Evolutionary conservation across 2,113 vertebrate species (phyloP), one percentile per base, ranked within the genome.

Genomic region (Atherinomorus stipes): DNA sequence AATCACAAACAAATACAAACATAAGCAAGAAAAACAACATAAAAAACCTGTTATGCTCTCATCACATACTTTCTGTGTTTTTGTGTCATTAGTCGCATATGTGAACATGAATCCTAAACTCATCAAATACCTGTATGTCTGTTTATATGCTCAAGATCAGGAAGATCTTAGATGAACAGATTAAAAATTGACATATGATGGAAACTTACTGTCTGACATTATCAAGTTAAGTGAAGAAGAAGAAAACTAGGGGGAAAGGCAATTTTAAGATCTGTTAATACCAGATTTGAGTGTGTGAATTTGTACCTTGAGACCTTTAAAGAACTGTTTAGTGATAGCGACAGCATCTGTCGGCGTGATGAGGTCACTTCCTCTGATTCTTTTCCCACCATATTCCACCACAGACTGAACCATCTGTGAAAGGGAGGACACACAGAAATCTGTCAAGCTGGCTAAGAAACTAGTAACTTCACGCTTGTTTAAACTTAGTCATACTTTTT

Each of bases 281-380:
- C 8, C 42, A 63, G 26, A 50, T 74, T 40, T 63, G 21, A 60
- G 44, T 52, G 56, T 57, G n/a, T 52, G 61, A 19, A 4, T 18
- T 64, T 56, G n/a, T 91, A 98, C 98, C 95, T 98, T 98, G 26
- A 99, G 83, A 28, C 98, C 98, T 89, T 99, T 99, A 84, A 99
- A 97, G 84, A 99, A 99, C 90, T 98, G 97, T 21, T 99, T 99
- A 71, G 98, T 99, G 85, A 99, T 98, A 76, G 98, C 94, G 4
- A 99, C 96, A 0, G 98, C 97, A 0, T 99, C 98, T 72, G 96
- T 96, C 2, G 96, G 93, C 3, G 94, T 93, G 87, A 98, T 96
- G 47, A 99, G 96, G 89, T 99, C 98, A 52, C 95, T 98, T 91
- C 96, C 96, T 86, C 97, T 92, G 2, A 95, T 93, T 4, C 97